Conservation (phyloP, 1,140 invertebrate genomes). For the Eumaeus atala region DNA sequence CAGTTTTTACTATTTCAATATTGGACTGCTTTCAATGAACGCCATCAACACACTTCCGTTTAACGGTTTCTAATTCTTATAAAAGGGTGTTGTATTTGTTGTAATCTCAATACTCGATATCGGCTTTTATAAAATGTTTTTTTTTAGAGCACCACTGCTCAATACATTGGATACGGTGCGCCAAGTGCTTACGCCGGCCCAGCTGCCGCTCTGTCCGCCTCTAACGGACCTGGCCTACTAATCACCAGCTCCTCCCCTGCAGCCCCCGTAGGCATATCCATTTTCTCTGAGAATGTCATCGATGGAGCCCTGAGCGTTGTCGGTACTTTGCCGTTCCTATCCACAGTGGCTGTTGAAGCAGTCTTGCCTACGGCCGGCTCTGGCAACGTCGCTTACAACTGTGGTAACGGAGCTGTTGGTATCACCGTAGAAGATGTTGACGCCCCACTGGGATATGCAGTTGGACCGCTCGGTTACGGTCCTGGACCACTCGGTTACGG, state of each 20-base stretch:
- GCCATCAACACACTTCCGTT: too few species aligned
- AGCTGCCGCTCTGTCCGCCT: slow-evolving; percentile 21
- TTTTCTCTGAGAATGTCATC: slow-evolving; percentile 34
- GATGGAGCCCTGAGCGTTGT: slow-evolving; percentile 30
- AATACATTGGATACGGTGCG: slow-evolving; percentile 12
- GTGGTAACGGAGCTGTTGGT: slow-evolving; percentile 32
- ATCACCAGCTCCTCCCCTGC: slow-evolving; percentile 33
- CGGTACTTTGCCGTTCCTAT: slow-evolving; percentile 36
- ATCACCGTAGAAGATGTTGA: slow-evolving; percentile 30
- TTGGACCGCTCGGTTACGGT: slow-evolving; percentile 7
- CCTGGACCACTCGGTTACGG: slow-evolving; percentile 6
- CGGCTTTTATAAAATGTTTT: too few species aligned
- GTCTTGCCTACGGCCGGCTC: slow-evolving; percentile 31
- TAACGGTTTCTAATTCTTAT: too few species aligned
- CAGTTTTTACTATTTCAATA: too few species aligned
- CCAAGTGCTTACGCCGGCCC: slow-evolving; percentile 1
- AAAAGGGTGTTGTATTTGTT: too few species aligned
- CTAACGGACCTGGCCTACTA: slow-evolving; percentile 28
- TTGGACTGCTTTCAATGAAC: too few species aligned
- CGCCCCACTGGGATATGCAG: slow-evolving; percentile 16
- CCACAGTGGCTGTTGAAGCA: slow-evolving; percentile 34
- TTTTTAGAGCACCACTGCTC: slow-evolving; percentile 21
- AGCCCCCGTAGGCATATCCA: slow-evolving; percentile 33
- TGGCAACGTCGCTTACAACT: slow-evolving; percentile 33
- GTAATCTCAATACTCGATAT: too few species aligned